Conservation (phyloP, 2,888 invertebrate genomes). For the Periphyllus acericola region DNA sequence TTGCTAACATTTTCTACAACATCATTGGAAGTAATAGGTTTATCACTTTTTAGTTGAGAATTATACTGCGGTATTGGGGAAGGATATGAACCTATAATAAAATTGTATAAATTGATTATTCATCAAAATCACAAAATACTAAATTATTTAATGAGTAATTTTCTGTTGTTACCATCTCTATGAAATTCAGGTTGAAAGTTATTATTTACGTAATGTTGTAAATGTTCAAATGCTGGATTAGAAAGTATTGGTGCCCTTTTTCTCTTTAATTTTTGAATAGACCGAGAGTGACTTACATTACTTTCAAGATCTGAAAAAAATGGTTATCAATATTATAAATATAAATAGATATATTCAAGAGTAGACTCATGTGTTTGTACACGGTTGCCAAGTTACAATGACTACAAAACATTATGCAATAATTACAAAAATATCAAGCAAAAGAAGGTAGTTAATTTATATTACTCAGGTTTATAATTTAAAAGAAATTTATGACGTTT, state of each 20-base stretch:
- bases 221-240: conserved; percentile 13
- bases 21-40: conserved; percentile 19
- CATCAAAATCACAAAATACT: background rate
- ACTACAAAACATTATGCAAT: background rate
- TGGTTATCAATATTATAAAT: background rate
- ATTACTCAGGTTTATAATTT: background rate
- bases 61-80: conserved; percentile 58
- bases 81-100: conserved; percentile 53
- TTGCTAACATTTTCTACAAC: conserved; percentile 44
- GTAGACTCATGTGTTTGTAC: background rate
- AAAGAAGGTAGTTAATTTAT: background rate
- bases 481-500: background rate
- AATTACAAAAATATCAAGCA: background rate
- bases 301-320: conserved; percentile 51
- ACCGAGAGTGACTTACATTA: conserved; percentile 11
- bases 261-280: conserved; percentile 41
- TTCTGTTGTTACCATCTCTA: conserved; percentile 40
- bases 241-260: conserved; percentile 9
- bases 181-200: conserved; percentile 57
- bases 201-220: conserved; percentile 42
- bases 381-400: conserved; percentile 45
- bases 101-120: background rate
- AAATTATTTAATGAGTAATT: background rate
- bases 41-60: conserved; percentile 23
- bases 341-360: background rate